phyloP scores from a whole-genome alignment of 1,140 invertebrate species.

The Lysiphlebus fabarum region DNA sequence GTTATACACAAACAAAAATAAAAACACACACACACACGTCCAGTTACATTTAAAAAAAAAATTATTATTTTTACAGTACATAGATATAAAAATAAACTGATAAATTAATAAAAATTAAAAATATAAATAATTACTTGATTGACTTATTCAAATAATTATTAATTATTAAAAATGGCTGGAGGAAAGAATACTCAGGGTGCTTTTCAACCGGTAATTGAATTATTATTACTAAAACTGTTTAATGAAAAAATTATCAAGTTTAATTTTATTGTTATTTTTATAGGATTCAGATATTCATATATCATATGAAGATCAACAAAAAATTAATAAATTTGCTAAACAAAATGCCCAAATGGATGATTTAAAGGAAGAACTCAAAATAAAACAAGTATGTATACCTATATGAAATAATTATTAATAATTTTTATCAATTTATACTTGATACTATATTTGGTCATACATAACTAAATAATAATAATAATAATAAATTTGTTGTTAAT shows the following conservation, averaged over 20 bases:
- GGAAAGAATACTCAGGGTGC: constrained; percentile 41
- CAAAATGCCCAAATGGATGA: constrained; percentile 90
- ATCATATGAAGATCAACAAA: constrained; percentile 94
- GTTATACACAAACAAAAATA: too few relatives aligned
- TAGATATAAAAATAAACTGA: too few relatives aligned
- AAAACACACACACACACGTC: too few relatives aligned
- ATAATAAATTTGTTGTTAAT: not conserved
- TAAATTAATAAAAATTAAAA: too few relatives aligned
- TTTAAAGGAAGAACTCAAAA: constrained; percentile 84
- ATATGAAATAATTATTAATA: constrained; percentile 8
- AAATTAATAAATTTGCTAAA: constrained; percentile 94
- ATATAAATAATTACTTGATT: too few relatives aligned
- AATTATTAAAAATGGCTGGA: constrained; percentile 38
- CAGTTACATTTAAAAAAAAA: too few relatives aligned
- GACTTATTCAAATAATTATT: not conserved
- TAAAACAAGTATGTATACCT: constrained; percentile 66
- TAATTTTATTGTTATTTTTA: constrained; percentile 33
- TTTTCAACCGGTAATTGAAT: constrained; percentile 43
- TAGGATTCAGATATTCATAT: constrained; percentile 90
- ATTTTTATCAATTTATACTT: constrained; percentile 16
- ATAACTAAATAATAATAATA: not conserved
- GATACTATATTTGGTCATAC: constrained; percentile 20
- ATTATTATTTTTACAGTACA: too few relatives aligned
- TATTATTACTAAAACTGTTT: constrained; percentile 23
- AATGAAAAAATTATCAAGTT: not conserved